Percentiles rank a stretch among this genome's conserved stretches.
Evolutionary conservation across 2,113 vertebrate genomes (phyloP).

Genomic region (Podarcis muralis): DNA sequence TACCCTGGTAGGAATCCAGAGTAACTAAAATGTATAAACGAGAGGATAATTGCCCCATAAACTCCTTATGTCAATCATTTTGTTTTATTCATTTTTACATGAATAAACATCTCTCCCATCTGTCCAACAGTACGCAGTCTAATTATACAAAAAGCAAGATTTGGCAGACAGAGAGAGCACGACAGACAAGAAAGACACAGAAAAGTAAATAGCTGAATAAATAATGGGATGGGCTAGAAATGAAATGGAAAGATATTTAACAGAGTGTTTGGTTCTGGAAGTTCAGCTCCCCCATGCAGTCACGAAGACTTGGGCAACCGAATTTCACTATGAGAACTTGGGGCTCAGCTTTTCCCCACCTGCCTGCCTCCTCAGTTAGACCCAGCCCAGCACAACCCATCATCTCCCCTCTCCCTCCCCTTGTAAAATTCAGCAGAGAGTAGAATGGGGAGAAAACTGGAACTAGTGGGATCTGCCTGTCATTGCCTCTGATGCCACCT

Average conservation of each 20-base stretch:
- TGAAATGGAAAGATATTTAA: background rate
- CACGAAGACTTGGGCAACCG: background rate
- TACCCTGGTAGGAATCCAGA: slow-evolving; percentile 37
- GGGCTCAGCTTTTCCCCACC: no score
- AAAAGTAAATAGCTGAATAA: background rate
- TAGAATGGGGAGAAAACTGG: no score
- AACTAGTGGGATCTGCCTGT: no score
- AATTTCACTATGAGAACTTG: background rate
- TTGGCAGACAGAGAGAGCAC: background rate
- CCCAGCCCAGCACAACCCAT: no score
- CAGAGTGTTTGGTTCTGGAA: background rate
- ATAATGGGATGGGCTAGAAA: background rate
- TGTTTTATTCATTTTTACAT: slow-evolving; percentile 41
- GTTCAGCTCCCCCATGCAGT: background rate
- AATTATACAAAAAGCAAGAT: slow-evolving; percentile 20
- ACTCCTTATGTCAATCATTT: background rate
- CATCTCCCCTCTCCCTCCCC: no score
- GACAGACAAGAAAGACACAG: background rate
- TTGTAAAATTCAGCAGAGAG: no score
- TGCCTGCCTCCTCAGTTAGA: no score
- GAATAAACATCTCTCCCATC: slow-evolving; percentile 14
- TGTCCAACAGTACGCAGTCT: background rate
- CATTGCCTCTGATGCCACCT: no score
- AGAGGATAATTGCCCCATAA: slow-evolving; percentile 37
- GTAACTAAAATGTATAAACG: slow-evolving; percentile 40